Percentiles rank a stretch among this genome's conserved stretches.
phyloP scores from a whole-genome alignment of 1,140 invertebrate species.

The Calephelis nemesis region DNA sequence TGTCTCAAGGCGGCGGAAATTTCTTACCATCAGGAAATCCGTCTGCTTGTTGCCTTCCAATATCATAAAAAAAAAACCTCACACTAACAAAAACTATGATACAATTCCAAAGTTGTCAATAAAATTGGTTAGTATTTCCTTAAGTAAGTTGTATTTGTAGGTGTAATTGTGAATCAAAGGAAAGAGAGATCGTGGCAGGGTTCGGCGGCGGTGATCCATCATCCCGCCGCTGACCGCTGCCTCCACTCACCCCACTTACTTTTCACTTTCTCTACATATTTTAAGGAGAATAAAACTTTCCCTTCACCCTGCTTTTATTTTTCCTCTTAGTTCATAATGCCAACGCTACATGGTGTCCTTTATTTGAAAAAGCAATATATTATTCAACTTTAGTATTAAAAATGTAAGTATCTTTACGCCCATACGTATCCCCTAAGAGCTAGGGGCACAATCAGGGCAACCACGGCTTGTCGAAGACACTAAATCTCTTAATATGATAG shows the following conservation, averaged over 20 bases:
- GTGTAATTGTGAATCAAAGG: conserved; percentile 71
- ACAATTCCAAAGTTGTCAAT: not conserved
- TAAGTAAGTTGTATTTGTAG: conserved; percentile 60
- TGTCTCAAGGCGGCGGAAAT: no score
- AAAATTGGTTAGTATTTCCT: conserved; percentile 8
- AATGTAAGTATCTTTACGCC: no score
- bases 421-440: no score
- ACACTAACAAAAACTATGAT: no score
- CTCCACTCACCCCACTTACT: conserved; percentile 65
- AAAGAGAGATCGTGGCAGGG: conserved; percentile 52
- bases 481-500: no score
- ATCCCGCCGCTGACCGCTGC: conserved; percentile 70
- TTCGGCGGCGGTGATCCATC: conserved; percentile 68
- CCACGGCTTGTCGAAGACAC: no score
- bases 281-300: conserved; percentile 76
- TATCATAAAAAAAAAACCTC: no score
- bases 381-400: not conserved
- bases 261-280: conserved; percentile 79
- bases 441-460: no score
- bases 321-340: conserved; percentile 40
- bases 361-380: not conserved
- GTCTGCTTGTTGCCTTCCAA: no score
- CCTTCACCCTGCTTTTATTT: conserved; percentile 63
- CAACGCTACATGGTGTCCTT: conserved; percentile 28
- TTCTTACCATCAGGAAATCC: no score